Base-by-base conservation (phyloP, 1,140 invertebrate species). In the Panagrolaimus sp. region DNA sequence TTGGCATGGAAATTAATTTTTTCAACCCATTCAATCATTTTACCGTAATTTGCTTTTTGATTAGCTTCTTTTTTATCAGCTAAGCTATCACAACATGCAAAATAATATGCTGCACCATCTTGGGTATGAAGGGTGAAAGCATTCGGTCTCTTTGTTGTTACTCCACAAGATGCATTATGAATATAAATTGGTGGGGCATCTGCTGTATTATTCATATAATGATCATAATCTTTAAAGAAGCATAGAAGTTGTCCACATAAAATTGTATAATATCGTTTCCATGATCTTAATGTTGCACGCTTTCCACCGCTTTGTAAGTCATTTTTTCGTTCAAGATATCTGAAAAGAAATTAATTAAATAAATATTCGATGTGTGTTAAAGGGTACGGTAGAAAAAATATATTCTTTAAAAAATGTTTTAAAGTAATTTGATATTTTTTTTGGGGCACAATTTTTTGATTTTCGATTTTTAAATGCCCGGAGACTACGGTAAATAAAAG, bases 201-300 rank as follows among this genome's bases (percentile, higher is more conserved):
- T 85, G 95, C 94, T 75, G 90, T 89, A 69, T 86, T 86, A 67
- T 89, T 88, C 51, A 88, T 86, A 84, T 96, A 96, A 14, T 72
- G 80, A 81, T 75, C 89, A 78, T 91, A 89, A 82, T 96, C 94
- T 82, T 94, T 92, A 86, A 97, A 98, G 89, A 98, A 98, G 85
- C 93, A 97, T 25, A 98, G 85, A 68, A 97, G 84, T 83, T 98
- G 94, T 0, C 94, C 94, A 82, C 93, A 97, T 1, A 98, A 85
- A 38, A 97, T 93, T 4, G 92, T 92, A 83, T 96, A 95, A 84
- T 91, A 93, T 62, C 88, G 89, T 78, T 95, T 95, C 95, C 95
- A 98, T 0, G 92, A 93, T 5, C 95, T 86, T 11, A 96, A 91
- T 0, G 93, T 90, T 0, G 94, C 93, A 73, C 91, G 90, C 84